Conservation (phyloP, 2,113 vertebrate species). For the Muntiacus muntjak region DNA sequence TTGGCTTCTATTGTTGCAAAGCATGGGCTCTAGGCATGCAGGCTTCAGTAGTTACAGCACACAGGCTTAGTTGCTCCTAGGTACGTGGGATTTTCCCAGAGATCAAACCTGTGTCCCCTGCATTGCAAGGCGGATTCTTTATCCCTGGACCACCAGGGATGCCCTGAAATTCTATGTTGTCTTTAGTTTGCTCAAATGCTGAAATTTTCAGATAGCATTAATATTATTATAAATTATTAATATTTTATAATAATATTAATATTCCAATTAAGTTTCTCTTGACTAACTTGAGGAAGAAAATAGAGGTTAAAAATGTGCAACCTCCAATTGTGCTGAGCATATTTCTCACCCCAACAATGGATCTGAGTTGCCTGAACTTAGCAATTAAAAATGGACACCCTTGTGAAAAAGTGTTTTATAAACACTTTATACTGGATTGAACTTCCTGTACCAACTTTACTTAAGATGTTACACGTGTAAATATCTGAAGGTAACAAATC, state of each 20-base stretch:
- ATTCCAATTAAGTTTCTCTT: background rate
- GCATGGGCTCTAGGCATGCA: background rate
- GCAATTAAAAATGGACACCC: slow-evolving; percentile 37
- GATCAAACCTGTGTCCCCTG: background rate
- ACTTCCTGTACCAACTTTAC: background rate
- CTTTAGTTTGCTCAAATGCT: background rate
- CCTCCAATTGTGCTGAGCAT: background rate
- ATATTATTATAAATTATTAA: background rate
- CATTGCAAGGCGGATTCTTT: background rate
- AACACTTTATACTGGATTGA: background rate
- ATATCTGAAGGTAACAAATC: background rate
- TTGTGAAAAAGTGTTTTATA: slow-evolving; percentile 1
- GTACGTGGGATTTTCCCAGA: background rate
- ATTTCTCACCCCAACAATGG: background rate
- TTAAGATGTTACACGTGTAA: slow-evolving; percentile 25
- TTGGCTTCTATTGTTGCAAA: background rate
- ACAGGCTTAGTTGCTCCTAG: accelerated
- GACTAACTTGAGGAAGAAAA: slow-evolving; percentile 37
- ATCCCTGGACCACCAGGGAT: background rate
- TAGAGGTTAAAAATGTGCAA: background rate
- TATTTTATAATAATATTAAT: background rate
- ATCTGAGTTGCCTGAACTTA: slow-evolving; percentile 14
- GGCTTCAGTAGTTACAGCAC: background rate
- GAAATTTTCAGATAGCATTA: background rate
- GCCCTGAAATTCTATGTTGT: background rate